Base-by-base conservation (phyloP, 23 tunicate species). In the Botrylloides violaceus region DNA sequence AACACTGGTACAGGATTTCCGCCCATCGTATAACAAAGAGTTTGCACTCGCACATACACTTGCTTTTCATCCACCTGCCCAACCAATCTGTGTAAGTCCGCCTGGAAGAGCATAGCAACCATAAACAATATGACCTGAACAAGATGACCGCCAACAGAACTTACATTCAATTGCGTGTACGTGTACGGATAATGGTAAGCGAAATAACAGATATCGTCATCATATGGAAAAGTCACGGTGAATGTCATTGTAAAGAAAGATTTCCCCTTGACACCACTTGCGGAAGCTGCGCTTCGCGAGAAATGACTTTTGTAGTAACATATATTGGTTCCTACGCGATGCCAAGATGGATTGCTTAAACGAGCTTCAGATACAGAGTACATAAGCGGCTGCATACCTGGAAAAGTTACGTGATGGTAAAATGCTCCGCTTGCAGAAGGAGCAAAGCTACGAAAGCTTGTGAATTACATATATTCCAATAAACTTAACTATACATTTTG, bases 381-480 rank as follows among this genome's bases (percentile, higher is more conserved):
- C 96, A 95, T 87, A 18, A 95, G 91, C 23, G 99, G 99, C 68
- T 95, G 99, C 99, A 95, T 95, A 48, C 99, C 99, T 82, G 58
- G 29, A 57, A 63, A 3, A 58, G 3, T n/a, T n/a, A n/a, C n/a
- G n/a, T n/a, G n/a, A n/a, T n/a, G n/a, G n/a, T n/a, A n/a, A n/a
- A n/a, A n/a, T n/a, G n/a, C n/a, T n/a, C n/a, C n/a, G n/a, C n/a
- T n/a, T n/a, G n/a, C n/a, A n/a, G n/a, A n/a, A n/a, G n/a, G n/a
- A n/a, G n/a, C n/a, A n/a, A n/a, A n/a, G n/a, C n/a, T n/a, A n/a
- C n/a, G n/a, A n/a, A n/a, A n/a, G n/a, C n/a, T n/a, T n/a, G n/a
- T n/a, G n/a, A n/a, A n/a, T n/a, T n/a, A n/a, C n/a, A n/a, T n/a
- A n/a, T n/a, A n/a, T n/a, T n/a, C n/a, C n/a, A n/a, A n/a, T n/a